These are phyloP conservation scores for Propithecus perrieri DNA, from an alignment of 2,797 vertebrate species.

Conservation along the genomic window DNA sequence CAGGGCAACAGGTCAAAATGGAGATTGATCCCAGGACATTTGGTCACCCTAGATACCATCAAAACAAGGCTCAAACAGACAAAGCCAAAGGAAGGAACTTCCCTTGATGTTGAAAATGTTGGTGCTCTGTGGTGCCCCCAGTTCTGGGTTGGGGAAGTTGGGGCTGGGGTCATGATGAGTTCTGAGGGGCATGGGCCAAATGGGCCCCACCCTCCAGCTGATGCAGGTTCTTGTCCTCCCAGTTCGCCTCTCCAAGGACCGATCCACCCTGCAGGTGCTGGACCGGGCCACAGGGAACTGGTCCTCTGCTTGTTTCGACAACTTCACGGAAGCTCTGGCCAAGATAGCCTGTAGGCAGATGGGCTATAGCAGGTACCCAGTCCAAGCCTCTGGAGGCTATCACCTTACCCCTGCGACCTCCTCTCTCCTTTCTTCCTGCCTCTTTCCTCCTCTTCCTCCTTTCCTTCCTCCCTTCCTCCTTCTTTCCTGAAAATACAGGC, in stretches of 20 bases:
- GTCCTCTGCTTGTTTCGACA: constrained; percentile 90
- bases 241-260: constrained; percentile 89
- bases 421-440: not conserved
- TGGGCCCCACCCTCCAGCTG: not conserved
- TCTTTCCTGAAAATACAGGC: not conserved
- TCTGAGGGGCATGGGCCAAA: not conserved
- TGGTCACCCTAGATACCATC: not conserved
- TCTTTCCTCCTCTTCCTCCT: not conserved
- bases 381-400: not conserved
- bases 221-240: constrained; percentile 44
- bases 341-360: constrained; percentile 89
- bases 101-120: not conserved
- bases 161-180: not conserved
- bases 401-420: not conserved
- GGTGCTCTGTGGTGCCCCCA: not conserved
- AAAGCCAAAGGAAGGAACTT: not conserved
- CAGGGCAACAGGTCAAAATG: not conserved
- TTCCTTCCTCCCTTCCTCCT: not conserved
- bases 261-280: constrained; percentile 90
- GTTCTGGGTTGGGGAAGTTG: not conserved
- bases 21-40: not conserved
- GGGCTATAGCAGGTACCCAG: constrained; percentile 90
- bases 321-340: constrained; percentile 87
- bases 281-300: constrained; percentile 81
- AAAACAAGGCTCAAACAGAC: not conserved